Percentiles rank a stretch among this genome's conserved stretches.
Evolutionary conservation across 2,797 vertebrate species (phyloP).

Genomic region (Syncerus caffer): DNA sequence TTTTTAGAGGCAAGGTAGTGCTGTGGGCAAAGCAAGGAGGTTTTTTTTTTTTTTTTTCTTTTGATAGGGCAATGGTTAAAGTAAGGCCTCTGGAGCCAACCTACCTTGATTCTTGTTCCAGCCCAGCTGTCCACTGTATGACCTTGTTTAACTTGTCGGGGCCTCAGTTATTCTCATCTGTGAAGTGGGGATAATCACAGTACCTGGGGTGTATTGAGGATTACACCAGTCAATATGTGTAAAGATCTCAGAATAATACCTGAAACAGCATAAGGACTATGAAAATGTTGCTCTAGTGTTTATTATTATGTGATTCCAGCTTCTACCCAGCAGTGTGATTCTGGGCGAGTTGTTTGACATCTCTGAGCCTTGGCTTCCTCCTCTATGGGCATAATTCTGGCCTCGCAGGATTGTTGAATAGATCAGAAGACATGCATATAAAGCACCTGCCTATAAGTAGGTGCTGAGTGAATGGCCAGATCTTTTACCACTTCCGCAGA

Average conservation of each 20-base stretch:
- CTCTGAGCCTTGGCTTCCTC: background rate
- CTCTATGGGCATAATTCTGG: background rate
- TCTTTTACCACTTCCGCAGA: background rate
- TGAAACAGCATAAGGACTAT: background rate
- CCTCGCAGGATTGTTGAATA: background rate
- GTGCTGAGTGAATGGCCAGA: background rate
- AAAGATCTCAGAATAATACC: background rate
- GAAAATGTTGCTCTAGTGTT: background rate
- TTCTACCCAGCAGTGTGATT: background rate
- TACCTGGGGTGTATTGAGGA: background rate
- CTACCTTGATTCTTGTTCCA: background rate
- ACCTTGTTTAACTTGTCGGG: background rate
- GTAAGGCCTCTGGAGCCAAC: background rate
- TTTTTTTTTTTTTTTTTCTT: background rate
- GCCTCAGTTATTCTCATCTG: background rate
- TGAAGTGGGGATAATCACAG: background rate
- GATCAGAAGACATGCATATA: background rate
- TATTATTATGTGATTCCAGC: background rate
- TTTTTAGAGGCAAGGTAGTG: background rate
- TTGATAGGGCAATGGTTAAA: background rate
- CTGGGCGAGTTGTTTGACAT: background rate
- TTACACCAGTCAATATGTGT: background rate
- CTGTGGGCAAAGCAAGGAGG: background rate
- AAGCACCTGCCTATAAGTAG: background rate
- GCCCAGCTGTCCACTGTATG: background rate